Evolutionary conservation across 2,797 vertebrate species (phyloP), one percentile per base, ranked within the genome.

Genomic region (Cossypha polioptera): DNA sequence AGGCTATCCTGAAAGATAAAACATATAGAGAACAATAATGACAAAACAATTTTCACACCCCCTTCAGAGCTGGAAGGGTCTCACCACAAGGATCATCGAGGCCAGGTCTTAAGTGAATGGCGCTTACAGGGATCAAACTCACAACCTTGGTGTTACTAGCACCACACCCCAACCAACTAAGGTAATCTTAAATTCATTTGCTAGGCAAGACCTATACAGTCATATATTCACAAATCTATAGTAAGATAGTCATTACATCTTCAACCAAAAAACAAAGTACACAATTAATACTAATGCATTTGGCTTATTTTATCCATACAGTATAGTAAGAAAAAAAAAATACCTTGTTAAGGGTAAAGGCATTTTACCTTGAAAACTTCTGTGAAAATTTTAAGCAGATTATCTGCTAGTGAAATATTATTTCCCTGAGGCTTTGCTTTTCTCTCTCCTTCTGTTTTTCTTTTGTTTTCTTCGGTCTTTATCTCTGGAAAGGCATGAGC

Each of bases 51-150:
- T 83, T 77, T 33, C 33, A 65, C 80, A 47, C 16, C 11, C 7
- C 20, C 13, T 29, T 68, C 47, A 54, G 33, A 61, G 20, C 6
- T 40, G 33, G 24, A 47, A 68, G 54, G 12, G 9, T 2, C 4
- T 24, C 33, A 33, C 13, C 5, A 3, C 9, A 29, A 38, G 19
- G 54, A 45, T n/a, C 45, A 43, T 9, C 0, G 0, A n/a, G 38
- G 12, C 8, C 45, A 75, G 0, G n/a, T n/a, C 12, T 42, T 10
- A 38, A 45, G 13, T 33, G 24, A 53, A 33, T 45, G 47, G 13
- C 5, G 10, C 6, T 14, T 5, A 47, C 16, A 17, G 16, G 9
- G 24, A 29, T 33, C 33, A 61, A 53, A 25, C 10, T 38, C 33
- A 38, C 10, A 38, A 11, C 24, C 16, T 29, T 47, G 16, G 16